phyloP scores from a whole-genome alignment of 2,888 invertebrate species.

The Slavum lentiscoides region DNA sequence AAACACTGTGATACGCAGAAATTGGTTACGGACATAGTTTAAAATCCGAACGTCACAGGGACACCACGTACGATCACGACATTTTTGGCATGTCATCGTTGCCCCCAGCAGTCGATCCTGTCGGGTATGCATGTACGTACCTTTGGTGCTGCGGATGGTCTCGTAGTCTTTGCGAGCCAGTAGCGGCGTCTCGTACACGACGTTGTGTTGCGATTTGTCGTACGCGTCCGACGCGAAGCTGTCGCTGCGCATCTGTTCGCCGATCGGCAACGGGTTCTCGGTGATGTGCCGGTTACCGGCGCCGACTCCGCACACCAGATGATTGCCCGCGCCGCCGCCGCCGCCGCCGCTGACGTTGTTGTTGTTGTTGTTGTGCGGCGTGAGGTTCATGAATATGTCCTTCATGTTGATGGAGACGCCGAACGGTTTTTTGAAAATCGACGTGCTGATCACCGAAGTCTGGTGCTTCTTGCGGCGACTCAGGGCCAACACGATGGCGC shows the following conservation, averaged over 20 bases:
- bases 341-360: not conserved
- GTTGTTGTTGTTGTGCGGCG: constrained; percentile 61
- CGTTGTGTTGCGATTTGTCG: constrained; percentile 60
- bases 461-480: constrained; percentile 67
- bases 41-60: too few species aligned
- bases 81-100: too few species aligned
- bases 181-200: constrained; percentile 58
- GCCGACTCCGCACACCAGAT: not conserved
- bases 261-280: constrained; percentile 50
- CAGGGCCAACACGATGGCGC: constrained; percentile 67
- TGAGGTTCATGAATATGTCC: constrained; percentile 66
- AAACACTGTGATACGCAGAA: too few species aligned
- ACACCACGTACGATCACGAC: too few species aligned
- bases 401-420: constrained; percentile 72
- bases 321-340: not conserved
- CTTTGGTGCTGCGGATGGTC: constrained; percentile 39
- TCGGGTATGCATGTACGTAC: not conserved
- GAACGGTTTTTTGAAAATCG: constrained; percentile 67
- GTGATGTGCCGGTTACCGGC: constrained; percentile 46
- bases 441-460: constrained; percentile 63
- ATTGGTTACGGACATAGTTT: too few species aligned
- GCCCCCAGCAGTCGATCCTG: too few species aligned
- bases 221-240: constrained; percentile 35
- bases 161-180: constrained; percentile 44
- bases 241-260: constrained; percentile 51